Base-by-base conservation (phyloP, 2,797 vertebrate species). In the Rhinella marina region DNA sequence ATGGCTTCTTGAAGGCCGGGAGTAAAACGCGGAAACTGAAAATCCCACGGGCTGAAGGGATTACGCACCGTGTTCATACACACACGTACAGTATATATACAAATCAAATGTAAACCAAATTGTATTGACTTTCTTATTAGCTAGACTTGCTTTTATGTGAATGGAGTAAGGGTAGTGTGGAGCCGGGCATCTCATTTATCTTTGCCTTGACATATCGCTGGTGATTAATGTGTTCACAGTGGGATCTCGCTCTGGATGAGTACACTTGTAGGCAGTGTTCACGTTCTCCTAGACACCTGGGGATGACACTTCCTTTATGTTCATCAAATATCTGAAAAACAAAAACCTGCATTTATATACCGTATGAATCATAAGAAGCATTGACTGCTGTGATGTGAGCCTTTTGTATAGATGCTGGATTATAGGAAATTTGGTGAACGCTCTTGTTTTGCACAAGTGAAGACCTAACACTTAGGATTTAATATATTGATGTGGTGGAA, bases 221-320 rank as follows among this genome's bases (percentile, higher is more conserved):
- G 62, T 80, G 85, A 79, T 79, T 29, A 79, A 80, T 86, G 85
- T 86, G 62, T 70, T 79, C 72, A 41, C 82, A 59, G 32, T 61
- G 56, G 1, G 29, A 32, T 56, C 32, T 76, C 70, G 50, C 56
- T 73, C 75, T 57, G 75, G 76, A 80, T 79, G 85, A 86, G 84
- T 70, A 86, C 64, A 70, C 21, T 57, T 70, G 29, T 16, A 48
- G 62, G 54, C 41, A 8, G 41, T 25, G 16, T 75, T 72, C 27
- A 61, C 17, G 16, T 77, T 50, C 72, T 64, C 41, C 11, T 29
- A 66, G 72, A 66, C 83, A 75, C 54, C n/a, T 76, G 56, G 41
- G 41, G 59, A 7, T 64, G 56, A 76, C 56, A 54, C 14, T 50
- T 68, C 11, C 48, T 56, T 56, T 72, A 16, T 54, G 62, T 72